phyloP scores from a whole-genome alignment of 2,113 vertebrate species.

The Burhinus bistriatus region DNA sequence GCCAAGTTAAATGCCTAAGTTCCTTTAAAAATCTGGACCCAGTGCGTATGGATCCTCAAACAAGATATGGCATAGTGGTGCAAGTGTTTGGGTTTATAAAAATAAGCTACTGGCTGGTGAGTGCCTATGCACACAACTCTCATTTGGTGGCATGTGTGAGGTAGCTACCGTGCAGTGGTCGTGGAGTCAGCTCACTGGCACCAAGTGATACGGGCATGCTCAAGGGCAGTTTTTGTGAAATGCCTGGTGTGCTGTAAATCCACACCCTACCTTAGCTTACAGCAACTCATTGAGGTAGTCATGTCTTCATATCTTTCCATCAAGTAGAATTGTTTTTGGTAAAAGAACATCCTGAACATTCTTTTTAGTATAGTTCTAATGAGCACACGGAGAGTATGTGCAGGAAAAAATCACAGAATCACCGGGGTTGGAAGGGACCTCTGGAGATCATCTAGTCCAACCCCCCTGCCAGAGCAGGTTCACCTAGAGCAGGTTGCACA shows the following conservation, averaged over 20 bases:
- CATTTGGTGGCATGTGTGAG: rapidly evolving
- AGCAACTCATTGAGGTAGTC: not conserved
- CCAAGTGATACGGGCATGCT: rapidly evolving
- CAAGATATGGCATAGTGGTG: not conserved
- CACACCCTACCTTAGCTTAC: not conserved
- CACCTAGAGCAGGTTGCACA: too few relatives aligned
- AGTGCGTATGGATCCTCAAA: not conserved
- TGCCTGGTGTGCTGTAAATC: not conserved
- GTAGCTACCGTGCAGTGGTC: not conserved
- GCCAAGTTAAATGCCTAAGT: not conserved
- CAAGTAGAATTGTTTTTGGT: not conserved
- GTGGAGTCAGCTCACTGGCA: not conserved
- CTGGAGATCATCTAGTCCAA: too few relatives aligned
- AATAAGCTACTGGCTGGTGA: not conserved
- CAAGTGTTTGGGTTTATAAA: not conserved
- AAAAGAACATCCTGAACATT: not conserved
- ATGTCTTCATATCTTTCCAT: not conserved
- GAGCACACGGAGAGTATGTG: not conserved
- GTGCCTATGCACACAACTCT: not conserved
- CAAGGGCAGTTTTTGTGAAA: not conserved
- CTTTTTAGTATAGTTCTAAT: not conserved
- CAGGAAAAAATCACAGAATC: not conserved
- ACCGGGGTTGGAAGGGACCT: too few relatives aligned
- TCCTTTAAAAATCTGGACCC: not conserved
- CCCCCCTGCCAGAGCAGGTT: too few relatives aligned